A percentile compares a stretch with the other conserved stretches of the same genome.
Evolutionary conservation across 2,888 invertebrate genomes (phyloP).

Genomic region (Siphlonurus alternatus): DNA sequence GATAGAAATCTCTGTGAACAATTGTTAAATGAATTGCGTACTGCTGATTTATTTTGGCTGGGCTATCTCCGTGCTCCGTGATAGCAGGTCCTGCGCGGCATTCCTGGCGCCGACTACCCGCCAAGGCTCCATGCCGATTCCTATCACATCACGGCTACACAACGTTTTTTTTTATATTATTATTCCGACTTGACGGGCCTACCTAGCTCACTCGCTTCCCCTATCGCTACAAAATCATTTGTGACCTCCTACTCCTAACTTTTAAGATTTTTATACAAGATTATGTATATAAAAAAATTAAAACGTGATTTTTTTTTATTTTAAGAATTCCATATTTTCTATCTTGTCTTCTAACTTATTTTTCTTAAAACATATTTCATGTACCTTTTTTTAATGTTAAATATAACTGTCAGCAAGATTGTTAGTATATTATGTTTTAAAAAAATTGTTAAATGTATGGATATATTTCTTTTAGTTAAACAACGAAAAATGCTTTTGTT

Average conservation of each 20-base stretch:
- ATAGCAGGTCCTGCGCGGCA: too few relatives aligned
- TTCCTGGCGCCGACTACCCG: too few relatives aligned
- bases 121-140: neutral
- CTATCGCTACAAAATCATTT: neutral
- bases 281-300: neutral
- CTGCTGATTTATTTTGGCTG: too few relatives aligned
- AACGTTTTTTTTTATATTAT: neutral
- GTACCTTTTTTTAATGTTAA: neutral
- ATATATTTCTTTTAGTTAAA: neutral
- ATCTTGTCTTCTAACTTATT: neutral
- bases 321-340: neutral
- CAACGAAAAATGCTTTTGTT: neutral
- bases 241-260: neutral
- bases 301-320: neutral
- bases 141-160: neutral
- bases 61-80: too few relatives aligned
- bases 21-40: too few relatives aligned
- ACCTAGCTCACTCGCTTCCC: neutral
- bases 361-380: neutral
- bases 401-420: neutral
- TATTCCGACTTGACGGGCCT: neutral
- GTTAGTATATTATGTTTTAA: neutral
- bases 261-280: neutral
- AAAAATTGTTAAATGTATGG: neutral
- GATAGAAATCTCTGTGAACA: too few relatives aligned